Percentiles rank a stretch among this genome's conserved stretches.
These are phyloP conservation scores for Eledona agricola DNA, from an alignment of 2,888 invertebrate species.

Conservation along the genomic window DNA sequence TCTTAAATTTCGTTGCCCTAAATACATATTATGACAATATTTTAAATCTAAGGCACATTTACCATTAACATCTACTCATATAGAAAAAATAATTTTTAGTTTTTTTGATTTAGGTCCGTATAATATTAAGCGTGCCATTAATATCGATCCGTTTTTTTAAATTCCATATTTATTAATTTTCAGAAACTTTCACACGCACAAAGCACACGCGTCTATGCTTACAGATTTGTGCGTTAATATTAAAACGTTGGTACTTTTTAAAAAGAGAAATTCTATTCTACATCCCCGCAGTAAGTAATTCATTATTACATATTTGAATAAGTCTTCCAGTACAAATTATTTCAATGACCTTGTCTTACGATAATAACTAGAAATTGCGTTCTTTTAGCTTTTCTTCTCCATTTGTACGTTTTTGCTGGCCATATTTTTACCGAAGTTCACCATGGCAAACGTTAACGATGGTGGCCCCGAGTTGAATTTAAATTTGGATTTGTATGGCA, in stretches of 20 bases:
- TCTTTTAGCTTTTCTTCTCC: slow-evolving; percentile 8
- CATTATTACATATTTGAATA: neutral
- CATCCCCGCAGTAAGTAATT: slow-evolving; percentile 44
- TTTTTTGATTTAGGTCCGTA: too few relatives aligned
- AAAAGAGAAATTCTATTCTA: slow-evolving; percentile 37
- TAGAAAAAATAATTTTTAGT: too few relatives aligned
- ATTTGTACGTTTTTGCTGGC: slow-evolving; percentile 14
- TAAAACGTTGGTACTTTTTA: slow-evolving; percentile 37
- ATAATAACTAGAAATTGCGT: too few relatives aligned
- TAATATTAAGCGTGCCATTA: too few relatives aligned
- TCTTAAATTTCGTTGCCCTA: too few relatives aligned
- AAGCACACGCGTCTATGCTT: slow-evolving; percentile 5
- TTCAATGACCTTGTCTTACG: too few relatives aligned
- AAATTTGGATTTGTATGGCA: slow-evolving; percentile 55
- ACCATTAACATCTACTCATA: too few relatives aligned
- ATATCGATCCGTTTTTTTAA: too few relatives aligned
- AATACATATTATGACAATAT: too few relatives aligned
- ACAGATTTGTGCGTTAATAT: slow-evolving; percentile 28
- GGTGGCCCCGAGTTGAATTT: slow-evolving; percentile 51
- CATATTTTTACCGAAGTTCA: slow-evolving; percentile 47
- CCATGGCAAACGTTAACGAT: slow-evolving; percentile 36
- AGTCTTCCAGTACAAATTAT: neutral
- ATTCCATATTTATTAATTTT: too few relatives aligned
- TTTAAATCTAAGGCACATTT: too few relatives aligned
- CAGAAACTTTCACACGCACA: too few relatives aligned